Percentiles rank a stretch among this genome's conserved stretches.
Evolutionary conservation across 1,140 invertebrate genomes (phyloP).

Genomic region (Sinella curviseta): DNA sequence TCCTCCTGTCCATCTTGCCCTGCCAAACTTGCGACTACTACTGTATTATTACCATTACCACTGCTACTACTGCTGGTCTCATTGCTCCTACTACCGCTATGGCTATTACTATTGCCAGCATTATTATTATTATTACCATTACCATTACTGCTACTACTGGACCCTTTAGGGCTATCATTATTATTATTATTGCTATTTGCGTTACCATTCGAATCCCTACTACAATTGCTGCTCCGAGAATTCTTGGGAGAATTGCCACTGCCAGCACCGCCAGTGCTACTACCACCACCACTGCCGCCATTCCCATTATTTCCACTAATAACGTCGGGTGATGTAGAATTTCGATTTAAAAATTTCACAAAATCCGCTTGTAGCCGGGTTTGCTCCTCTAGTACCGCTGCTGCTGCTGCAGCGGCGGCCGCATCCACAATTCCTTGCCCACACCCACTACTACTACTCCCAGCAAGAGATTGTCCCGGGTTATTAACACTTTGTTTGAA

Average conservation of each 20-base stretch:
- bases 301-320: conserved; percentile 9
- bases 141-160: neutral
- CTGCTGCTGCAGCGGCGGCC: neutral
- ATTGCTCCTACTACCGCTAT: neutral
- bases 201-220: neutral
- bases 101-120: neutral
- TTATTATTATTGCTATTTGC: conserved; percentile 17
- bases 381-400: too few relatives aligned
- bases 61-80: neutral
- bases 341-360: conserved; percentile 6
- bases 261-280: neutral
- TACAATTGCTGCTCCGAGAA: neutral
- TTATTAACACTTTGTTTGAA: conserved; percentile 1
- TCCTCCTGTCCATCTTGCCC: neutral
- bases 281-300: neutral
- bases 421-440: neutral
- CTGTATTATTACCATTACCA: conserved; percentile 9
- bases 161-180: conserved; percentile 19
- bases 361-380: neutral
- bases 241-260: neutral
- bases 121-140: conserved; percentile 2
- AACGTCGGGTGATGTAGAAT: neutral
- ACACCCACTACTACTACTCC: neutral
- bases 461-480: neutral
- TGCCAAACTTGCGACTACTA: too few relatives aligned